Percentiles rank a stretch among this genome's conserved stretches.
Evolutionary conservation across 2,888 invertebrate species (phyloP).

Genomic region (Fragum fragum): DNA sequence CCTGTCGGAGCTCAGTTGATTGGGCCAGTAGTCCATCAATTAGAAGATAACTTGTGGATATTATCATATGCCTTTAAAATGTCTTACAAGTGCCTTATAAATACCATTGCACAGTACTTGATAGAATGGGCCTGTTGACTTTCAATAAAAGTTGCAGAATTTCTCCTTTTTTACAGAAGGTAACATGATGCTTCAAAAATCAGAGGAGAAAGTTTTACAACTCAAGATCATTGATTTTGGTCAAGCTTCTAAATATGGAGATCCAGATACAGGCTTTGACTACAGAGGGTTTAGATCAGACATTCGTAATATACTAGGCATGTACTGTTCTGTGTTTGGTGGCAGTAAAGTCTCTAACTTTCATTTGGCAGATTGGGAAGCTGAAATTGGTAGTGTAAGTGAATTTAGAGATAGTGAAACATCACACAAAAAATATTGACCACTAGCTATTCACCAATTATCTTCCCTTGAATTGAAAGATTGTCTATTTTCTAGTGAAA

Average conservation of each 20-base stretch:
- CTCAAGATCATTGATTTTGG: conserved; percentile 79
- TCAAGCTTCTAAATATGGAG: conserved; percentile 50
- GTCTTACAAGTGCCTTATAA: no score
- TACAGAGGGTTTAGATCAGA: conserved; percentile 64
- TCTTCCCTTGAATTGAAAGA: no score
- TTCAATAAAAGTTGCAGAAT: neutral
- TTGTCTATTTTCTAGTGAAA: no score
- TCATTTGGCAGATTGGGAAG: conserved; percentile 5
- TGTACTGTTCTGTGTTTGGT: conserved; percentile 47
- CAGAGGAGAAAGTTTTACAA: conserved; percentile 43
- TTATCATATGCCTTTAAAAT: no score
- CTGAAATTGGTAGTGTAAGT: conserved; percentile 18
- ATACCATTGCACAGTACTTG: no score
- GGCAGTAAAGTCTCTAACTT: neutral
- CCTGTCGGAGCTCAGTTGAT: no score
- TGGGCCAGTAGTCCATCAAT: no score
- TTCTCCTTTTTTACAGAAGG: conserved; percentile 68
- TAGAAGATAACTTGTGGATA: no score
- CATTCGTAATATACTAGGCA: conserved; percentile 67
- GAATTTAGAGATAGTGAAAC: no score
- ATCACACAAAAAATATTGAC: no score
- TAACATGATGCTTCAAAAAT: conserved; percentile 75
- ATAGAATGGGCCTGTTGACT: no score
- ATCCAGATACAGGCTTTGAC: conserved; percentile 23
- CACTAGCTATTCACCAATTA: no score